Evolutionary conservation across 2,113 vertebrate species (phyloP).

Genomic region (Xenopus tropicalis): UCB_Xtro_10.0 CM004449.2:94203001-94203500

Average conservation of each 20-base stretch:
- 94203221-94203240: neutral
- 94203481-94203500: no score
- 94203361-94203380: neutral
- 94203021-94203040: slow-evolving; percentile 7
- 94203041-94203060: neutral
- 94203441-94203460: no score
- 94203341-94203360: neutral
- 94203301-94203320: neutral
- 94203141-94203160: neutral
- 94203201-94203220: neutral
- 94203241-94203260: neutral
- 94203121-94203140: slow-evolving; percentile 2
- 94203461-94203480: no score
- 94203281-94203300: neutral
- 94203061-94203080: slow-evolving; percentile 11
- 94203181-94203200: neutral
- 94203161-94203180: neutral
- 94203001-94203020: slow-evolving; percentile 13
- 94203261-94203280: neutral
- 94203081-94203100: neutral
- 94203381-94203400: neutral
- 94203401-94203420: no score
- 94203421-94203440: no score
- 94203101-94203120: neutral
- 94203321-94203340: neutral